Conservation (phyloP, 2,888 invertebrate genomes). For the Acanthosepion lycidas region DNA sequence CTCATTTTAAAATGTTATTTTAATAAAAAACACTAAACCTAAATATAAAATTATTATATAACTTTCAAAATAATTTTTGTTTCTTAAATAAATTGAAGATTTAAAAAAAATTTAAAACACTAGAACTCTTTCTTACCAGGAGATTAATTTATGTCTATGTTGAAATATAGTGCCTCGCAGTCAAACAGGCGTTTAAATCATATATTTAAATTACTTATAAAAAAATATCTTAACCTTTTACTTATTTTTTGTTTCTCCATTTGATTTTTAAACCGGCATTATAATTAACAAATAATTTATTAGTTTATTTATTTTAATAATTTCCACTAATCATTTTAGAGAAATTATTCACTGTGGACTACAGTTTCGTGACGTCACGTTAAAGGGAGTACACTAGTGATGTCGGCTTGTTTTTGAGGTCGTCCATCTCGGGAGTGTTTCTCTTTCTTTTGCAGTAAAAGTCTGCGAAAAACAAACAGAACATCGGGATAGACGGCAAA, state of each 20-base stretch:
- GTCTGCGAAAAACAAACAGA: neutral
- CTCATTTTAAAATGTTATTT: too few species aligned
- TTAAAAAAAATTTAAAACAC: too few species aligned
- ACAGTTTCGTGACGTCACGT: neutral
- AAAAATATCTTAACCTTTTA: neutral
- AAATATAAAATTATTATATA: too few species aligned
- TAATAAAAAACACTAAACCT: too few species aligned
- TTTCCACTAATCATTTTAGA: neutral
- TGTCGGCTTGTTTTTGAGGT: neutral
- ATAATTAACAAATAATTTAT: neutral
- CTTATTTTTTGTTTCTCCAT: neutral
- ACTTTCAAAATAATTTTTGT: too few species aligned
- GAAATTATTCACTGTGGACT: neutral
- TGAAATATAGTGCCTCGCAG: too few species aligned
- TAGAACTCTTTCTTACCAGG: too few species aligned
- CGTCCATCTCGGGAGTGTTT: neutral
- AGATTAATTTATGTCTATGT: too few species aligned
- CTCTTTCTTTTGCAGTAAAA: neutral
- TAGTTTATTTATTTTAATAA: neutral
- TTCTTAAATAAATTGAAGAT: too few species aligned
- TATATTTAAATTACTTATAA: neutral
- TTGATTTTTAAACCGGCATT: neutral
- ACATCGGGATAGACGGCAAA: slow-evolving; percentile 44
- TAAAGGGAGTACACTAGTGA: neutral
- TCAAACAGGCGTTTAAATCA: too few species aligned